Base-by-base conservation (phyloP, 2,888 invertebrate species). In the Spodoptera littoralis region DNA sequence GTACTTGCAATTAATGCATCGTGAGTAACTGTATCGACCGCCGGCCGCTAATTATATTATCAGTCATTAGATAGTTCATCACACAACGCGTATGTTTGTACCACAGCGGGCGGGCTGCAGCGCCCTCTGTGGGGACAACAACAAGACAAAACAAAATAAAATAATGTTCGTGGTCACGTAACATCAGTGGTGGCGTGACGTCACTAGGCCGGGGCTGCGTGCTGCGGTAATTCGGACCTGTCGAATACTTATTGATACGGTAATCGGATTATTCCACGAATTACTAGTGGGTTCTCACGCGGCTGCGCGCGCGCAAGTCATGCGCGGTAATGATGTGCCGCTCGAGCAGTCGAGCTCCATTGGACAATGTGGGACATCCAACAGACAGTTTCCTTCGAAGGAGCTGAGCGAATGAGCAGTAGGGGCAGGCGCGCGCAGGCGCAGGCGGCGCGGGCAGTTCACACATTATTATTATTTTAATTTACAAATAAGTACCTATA, bases 241-340 rank as follows among this genome's bases (percentile, higher is more conserved):
- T 70, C 59, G 52, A 53, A 53, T 53, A 60, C 63, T 70, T 70
- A 69, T 74, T 74, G 68, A 80, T 79, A 60, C 62, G 55, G 68
- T 84, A 83, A 84, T 82, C 84, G 77, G 84, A 84, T 84, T 83
- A 84, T 67, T 73, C 70, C 70, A 73, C 60, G 73, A 80, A 77
- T 82, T 77, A 77, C 60, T 65, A 58, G 27, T 13, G 36, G 43
- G 70, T 67, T 66, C 73, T 52, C 69, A 64, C 65, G 73, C 72
- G 56, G 59, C 66, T 56, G 69, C 65, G 76, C 74, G 59, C 50
- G 73, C 79, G 86, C 86, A 85, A 85, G 85, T 86, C 86, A 86
- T 80, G 86, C 79, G 77, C 78, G 59, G 77, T 86, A 86, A 85
- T 84, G 84, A 77, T 64, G 55, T 41, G 62, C 51, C 74, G 60